Evolutionary conservation across 1,140 invertebrate species (phyloP).

Genomic region (Drosophila sp.): DNA sequence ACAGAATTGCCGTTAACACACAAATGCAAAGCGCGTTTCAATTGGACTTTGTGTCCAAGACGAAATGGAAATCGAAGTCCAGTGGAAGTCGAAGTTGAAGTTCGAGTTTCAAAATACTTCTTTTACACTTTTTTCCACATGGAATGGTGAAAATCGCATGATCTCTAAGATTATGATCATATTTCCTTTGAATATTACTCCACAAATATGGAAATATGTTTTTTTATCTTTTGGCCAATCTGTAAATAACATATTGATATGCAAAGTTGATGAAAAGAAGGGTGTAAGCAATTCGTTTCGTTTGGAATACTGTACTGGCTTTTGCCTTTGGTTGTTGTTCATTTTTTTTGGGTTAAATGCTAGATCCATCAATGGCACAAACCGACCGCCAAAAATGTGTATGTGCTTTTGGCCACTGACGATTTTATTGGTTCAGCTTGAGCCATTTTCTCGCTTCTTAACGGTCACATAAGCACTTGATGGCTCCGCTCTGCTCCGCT

Average conservation of each 20-base stretch:
- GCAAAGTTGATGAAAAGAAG: neutral
- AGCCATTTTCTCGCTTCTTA: constrained; percentile 43
- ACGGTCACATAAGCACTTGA: constrained; percentile 52
- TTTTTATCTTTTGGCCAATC: constrained; percentile 11
- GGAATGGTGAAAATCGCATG: too few relatives aligned
- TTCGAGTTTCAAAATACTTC: constrained; percentile 13
- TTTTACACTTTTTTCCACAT: too few relatives aligned
- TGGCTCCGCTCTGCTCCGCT: neutral
- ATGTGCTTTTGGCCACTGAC: constrained; percentile 9
- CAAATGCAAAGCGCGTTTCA: constrained; percentile 49
- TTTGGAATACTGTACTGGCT: neutral
- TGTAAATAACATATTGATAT: too few relatives aligned
- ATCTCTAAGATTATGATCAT: too few relatives aligned
- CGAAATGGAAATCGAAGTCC: constrained; percentile 1
- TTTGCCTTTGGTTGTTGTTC: neutral
- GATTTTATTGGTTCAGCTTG: constrained; percentile 26
- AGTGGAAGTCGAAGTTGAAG: constrained; percentile 18
- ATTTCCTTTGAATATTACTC: too few relatives aligned
- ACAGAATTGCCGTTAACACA: constrained; percentile 47
- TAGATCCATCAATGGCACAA: constrained; percentile 35
- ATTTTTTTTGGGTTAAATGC: constrained; percentile 34
- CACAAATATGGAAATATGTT: too few relatives aligned
- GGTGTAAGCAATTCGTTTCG: neutral
- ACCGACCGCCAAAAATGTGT: constrained; percentile 23
- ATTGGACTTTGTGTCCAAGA: constrained; percentile 19